Base-by-base conservation (phyloP, 2,888 invertebrate species). In the Xestoiulus laeticollis region DNA sequence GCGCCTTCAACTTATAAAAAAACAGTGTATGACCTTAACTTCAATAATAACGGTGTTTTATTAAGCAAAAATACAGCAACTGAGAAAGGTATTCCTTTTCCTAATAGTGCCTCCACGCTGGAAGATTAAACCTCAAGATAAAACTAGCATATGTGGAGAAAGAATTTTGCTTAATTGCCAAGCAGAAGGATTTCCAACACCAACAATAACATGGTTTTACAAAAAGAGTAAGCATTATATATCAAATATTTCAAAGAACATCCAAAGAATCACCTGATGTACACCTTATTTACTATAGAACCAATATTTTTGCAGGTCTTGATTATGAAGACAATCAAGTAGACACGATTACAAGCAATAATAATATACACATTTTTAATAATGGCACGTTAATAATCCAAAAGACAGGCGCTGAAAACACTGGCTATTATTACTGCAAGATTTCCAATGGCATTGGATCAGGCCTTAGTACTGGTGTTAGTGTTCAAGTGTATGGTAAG, bases 381-480 rank as follows among this genome's bases (percentile, higher is more conserved):
- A 85, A 88, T 86, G 88, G 88, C 16, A 78, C 88, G n/a, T 48
- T 88, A 2, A 26, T 22, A 0, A 88, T 88, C 4, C n/a, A 68
- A 85, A 86, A 86, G 6, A 86, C 48, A 26, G 26, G 1, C 48
- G 22, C 32, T 22, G 26, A 33, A 33, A 92, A 92, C 88, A 91
- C 91, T 78, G 92, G 92, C 0, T 90, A 91, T 87, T 93, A 92
- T 89, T 90, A 92, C 88, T 93, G 93, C 89, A 91, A 92, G 86
- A 91, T 92, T 12, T 91, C 91, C 85, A 93, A 93, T 88, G 90
- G 91, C 8, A 91, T 92, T 12, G 91, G 92, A n/a, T 90, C 91
- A 43, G 92, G 91, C 16, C 90, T 92, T 87, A 92, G 92, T 89
- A 91, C 91, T 89, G 91, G 92, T 48, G 90, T 92, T 12, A 90